phyloP scores from a whole-genome alignment of 64 coral and sea anemone species.

The Montipora sp. region DNA sequence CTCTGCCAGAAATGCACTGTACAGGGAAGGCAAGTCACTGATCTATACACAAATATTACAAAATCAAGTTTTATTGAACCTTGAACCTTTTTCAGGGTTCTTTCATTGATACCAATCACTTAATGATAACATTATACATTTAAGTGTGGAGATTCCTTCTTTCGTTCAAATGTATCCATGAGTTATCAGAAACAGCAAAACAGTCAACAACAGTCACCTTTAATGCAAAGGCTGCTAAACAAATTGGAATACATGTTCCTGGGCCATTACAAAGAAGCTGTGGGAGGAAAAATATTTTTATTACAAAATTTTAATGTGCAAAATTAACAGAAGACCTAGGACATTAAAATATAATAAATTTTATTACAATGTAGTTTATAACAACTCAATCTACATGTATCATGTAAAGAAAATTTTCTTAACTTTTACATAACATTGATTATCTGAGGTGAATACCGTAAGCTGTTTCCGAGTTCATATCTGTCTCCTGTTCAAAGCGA shows the following conservation, averaged over 20 bases:
- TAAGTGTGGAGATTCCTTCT: too few relatives aligned
- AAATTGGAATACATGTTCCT: constrained; percentile 96
- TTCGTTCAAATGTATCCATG: not conserved
- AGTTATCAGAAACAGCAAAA: not conserved
- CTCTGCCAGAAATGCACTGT: too few relatives aligned
- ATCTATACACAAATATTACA: too few relatives aligned
- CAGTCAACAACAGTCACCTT: constrained; percentile 84
- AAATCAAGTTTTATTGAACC: not conserved
- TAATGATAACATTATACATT: too few relatives aligned
- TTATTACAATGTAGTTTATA: too few relatives aligned
- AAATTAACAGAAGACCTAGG: not conserved
- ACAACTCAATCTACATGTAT: too few relatives aligned
- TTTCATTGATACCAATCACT: not conserved
- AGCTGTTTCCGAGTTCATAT: too few relatives aligned
- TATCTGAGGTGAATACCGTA: too few relatives aligned
- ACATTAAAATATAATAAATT: not conserved
- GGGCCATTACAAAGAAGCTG: constrained; percentile 98
- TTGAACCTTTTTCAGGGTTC: not conserved
- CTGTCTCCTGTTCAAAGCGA: too few relatives aligned
- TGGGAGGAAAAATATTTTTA: not conserved
- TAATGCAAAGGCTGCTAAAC: constrained; percentile 76
- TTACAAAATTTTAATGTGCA: not conserved
- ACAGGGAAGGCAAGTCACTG: too few relatives aligned
- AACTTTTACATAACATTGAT: too few relatives aligned
- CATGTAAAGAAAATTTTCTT: too few relatives aligned